These are phyloP conservation scores for Montifringilla adamsi DNA, from an alignment of 2,113 vertebrate genomes.

Conservation along the genomic window DNA sequence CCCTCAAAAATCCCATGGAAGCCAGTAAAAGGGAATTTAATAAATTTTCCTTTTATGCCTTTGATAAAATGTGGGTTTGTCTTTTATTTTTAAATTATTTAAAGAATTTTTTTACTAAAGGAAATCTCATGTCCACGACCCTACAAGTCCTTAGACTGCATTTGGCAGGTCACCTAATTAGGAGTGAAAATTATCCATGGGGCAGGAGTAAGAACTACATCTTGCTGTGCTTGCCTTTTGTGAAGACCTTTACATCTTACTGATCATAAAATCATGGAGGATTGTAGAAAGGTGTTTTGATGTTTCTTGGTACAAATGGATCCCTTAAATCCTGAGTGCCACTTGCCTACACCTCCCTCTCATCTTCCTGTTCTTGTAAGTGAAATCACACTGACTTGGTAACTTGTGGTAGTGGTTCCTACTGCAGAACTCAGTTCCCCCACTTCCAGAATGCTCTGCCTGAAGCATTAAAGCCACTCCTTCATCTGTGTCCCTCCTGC, in stretches of 20 bases:
- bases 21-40: neutral
- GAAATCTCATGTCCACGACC: neutral
- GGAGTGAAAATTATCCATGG: neutral
- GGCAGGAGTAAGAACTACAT: neutral
- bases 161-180: neutral
- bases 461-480: neutral
- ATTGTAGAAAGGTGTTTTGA: neutral
- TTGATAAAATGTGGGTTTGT: neutral
- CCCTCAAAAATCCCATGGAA: neutral
- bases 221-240: neutral
- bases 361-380: neutral
- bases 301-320: neutral
- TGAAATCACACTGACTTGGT: neutral
- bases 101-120: neutral
- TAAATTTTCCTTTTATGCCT: neutral
- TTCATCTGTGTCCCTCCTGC: neutral
- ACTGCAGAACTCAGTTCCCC: neutral
- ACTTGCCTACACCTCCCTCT: neutral
- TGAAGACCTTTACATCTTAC: neutral
- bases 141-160: neutral
- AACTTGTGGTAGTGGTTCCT: neutral
- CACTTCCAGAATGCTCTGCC: neutral
- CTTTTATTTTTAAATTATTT: neutral
- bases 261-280: neutral
- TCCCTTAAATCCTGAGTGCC: neutral